A percentile compares a stretch with the other conserved stretches of the same genome.
Evolutionary conservation across 1,140 invertebrate genomes (phyloP).

Genomic region (Drosophila ironensis): DNA sequence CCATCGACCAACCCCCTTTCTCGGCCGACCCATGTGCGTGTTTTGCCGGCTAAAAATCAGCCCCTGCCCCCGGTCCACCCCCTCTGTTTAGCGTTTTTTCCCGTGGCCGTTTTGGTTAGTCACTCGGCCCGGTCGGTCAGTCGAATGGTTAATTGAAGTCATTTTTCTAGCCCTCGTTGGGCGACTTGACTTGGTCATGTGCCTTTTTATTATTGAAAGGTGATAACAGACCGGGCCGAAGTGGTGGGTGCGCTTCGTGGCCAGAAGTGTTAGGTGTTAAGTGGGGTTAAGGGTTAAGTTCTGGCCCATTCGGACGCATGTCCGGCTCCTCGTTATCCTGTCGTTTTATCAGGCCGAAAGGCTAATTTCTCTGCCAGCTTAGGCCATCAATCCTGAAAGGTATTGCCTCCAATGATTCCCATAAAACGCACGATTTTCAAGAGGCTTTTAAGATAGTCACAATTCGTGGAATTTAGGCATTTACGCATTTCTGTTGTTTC

Average conservation of each 20-base stretch:
- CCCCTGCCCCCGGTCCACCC: slow-evolving; percentile 3
- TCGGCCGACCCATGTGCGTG: slow-evolving; percentile 39
- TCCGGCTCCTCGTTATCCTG: not conserved
- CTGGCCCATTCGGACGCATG: slow-evolving; percentile 3
- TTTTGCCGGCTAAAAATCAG: slow-evolving; percentile 14
- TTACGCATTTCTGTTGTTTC: too few relatives aligned
- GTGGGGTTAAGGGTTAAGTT: slow-evolving; percentile 58
- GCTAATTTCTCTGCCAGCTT: not conserved
- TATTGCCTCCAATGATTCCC: too few relatives aligned
- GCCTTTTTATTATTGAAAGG: slow-evolving; percentile 75
- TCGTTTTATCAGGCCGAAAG: too few relatives aligned
- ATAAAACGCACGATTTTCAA: too few relatives aligned
- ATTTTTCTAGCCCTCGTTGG: slow-evolving; percentile 70
- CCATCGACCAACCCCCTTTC: slow-evolving; percentile 23
- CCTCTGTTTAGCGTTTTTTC: slow-evolving; percentile 25
- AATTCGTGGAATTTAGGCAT: too few relatives aligned
- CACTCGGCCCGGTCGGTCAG: slow-evolving; percentile 69
- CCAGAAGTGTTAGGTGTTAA: slow-evolving; percentile 73
- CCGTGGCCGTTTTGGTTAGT: too few relatives aligned
- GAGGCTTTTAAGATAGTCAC: too few relatives aligned
- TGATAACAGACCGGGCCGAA: slow-evolving; percentile 49
- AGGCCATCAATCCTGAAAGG: slow-evolving; percentile 7
- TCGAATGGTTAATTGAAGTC: slow-evolving; percentile 75
- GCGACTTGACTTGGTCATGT: slow-evolving; percentile 44
- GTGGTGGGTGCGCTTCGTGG: slow-evolving; percentile 19